Evolutionary conservation across 2,113 vertebrate genomes (phyloP).

Genomic region (Taurulus bubalis): DNA sequence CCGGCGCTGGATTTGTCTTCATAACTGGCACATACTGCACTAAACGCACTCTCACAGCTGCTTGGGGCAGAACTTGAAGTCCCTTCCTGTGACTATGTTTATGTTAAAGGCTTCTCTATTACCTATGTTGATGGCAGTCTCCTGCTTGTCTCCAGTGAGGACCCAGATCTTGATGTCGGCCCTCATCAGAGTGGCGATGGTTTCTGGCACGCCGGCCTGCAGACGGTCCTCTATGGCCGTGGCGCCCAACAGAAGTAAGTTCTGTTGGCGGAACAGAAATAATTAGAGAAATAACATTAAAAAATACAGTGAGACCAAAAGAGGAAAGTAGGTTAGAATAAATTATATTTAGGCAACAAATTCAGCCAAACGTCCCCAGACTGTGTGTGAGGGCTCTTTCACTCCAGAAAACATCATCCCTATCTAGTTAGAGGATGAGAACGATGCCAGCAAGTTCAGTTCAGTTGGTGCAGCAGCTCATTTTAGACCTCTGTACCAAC

Average conservation of each 20-base stretch:
- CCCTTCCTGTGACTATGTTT: neutral
- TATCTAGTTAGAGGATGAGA: conserved; percentile 50
- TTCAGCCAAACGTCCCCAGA: conserved; percentile 3
- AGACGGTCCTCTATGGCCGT: conserved; percentile 97
- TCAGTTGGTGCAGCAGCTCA: conserved; percentile 27
- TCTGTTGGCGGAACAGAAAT: conserved; percentile 77
- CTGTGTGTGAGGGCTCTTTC: conserved; percentile 37
- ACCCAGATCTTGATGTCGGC: conserved; percentile 98
- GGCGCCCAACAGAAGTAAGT: conserved; percentile 93
- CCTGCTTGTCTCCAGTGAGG: conserved; percentile 96
- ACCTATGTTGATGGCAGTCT: conserved; percentile 98
- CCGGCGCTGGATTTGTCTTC: neutral
- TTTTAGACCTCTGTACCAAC: conserved; percentile 43
- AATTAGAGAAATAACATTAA: neutral
- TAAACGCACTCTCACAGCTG: neutral
- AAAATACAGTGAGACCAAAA: neutral
- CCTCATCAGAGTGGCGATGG: conserved; percentile 92
- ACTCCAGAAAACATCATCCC: conserved; percentile 43
- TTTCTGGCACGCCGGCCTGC: conserved; percentile 96
- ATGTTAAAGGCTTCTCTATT: conserved; percentile 14
- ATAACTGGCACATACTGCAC: neutral
- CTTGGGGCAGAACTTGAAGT: neutral
- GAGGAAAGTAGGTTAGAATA: conserved; percentile 5
- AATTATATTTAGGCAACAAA: conserved; percentile 37
- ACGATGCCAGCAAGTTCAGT: conserved; percentile 34